Percentiles rank a stretch among this genome's conserved stretches.
Evolutionary conservation across 2,797 vertebrate genomes (phyloP).

Genomic region (Scomberomorus guttatus): DNA sequence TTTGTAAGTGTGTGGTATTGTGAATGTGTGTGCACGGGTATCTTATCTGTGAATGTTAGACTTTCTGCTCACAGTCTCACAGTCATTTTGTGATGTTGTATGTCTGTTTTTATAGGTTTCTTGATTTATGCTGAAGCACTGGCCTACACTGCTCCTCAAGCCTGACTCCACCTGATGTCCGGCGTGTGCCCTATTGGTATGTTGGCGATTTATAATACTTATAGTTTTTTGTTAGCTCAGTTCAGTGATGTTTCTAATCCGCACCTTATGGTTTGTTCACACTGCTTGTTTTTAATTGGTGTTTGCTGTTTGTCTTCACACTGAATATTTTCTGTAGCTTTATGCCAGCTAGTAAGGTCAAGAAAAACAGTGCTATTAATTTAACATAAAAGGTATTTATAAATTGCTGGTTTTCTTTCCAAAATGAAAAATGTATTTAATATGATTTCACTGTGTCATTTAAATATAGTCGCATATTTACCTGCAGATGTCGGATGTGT

Average conservation of each 20-base stretch:
- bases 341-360: conserved; percentile 1
- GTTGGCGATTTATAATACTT: conserved; percentile 76
- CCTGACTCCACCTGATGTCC: conserved; percentile 81
- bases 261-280: conserved; percentile 8
- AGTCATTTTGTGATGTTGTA: conserved; percentile 65
- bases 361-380: conserved; percentile 11
- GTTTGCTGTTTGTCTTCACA: conserved; percentile 29
- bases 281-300: conserved; percentile 13
- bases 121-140: conserved; percentile 63
- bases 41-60: conserved; percentile 55
- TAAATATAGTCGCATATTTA: conserved; percentile 19
- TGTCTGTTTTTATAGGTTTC: conserved; percentile 77
- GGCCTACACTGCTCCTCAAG: conserved; percentile 81
- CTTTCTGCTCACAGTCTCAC: conserved; percentile 60
- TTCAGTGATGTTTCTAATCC: conserved; percentile 39
- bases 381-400: conserved; percentile 1
- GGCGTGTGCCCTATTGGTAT: conserved; percentile 72
- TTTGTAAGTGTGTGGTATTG: conserved; percentile 69
- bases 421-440: conserved; percentile 11
- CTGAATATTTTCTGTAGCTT: conserved; percentile 24
- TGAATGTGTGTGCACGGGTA: conserved; percentile 61
- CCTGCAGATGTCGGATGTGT: conserved; percentile 5
- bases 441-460: neutral
- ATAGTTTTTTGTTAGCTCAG: conserved; percentile 41
- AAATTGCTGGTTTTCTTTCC: neutral